Conservation (phyloP, 23 tunicate species). For the Ciona savignyi region DNA sequence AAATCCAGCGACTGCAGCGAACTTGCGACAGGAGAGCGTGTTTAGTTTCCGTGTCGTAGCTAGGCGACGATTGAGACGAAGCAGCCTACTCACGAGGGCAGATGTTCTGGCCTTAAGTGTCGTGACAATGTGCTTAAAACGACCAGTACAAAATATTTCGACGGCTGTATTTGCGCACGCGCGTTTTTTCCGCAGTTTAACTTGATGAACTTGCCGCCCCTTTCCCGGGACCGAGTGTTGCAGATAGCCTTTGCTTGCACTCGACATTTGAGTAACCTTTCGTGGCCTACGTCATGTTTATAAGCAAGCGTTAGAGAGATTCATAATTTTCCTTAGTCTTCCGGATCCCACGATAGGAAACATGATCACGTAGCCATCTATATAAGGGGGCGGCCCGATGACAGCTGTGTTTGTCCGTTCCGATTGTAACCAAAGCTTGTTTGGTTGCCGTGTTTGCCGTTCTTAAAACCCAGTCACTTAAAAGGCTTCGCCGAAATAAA, state of each 20-base stretch:
- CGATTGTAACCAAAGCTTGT: conserved; percentile 17
- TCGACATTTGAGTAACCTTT: not conserved
- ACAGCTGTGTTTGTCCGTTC: conserved; percentile 28
- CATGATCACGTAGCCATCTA: conserved; percentile 15
- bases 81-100: conserved; percentile 1
- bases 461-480: conserved; percentile 18
- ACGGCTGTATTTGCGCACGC: not conserved
- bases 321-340: conserved; percentile 9
- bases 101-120: not conserved
- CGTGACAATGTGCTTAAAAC: not conserved
- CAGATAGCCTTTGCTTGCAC: not conserved
- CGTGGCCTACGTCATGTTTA: not conserved
- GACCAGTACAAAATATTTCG: not conserved
- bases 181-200: too few relatives aligned
- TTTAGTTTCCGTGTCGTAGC: conserved; percentile 18
- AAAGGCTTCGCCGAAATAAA: conserved; percentile 23
- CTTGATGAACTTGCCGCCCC: not conserved
- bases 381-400: conserved; percentile 7
- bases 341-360: conserved; percentile 6
- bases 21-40: not conserved
- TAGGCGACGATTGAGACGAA: conserved; percentile 5
- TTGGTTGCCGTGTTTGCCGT: conserved; percentile 22
- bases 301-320: not conserved
- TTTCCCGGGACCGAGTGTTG: not conserved
- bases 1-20: not conserved